Percentiles rank a stretch among this genome's conserved stretches.
Conservation (phyloP, 2,888 invertebrate species). For the Oscheius sp. region DNA sequence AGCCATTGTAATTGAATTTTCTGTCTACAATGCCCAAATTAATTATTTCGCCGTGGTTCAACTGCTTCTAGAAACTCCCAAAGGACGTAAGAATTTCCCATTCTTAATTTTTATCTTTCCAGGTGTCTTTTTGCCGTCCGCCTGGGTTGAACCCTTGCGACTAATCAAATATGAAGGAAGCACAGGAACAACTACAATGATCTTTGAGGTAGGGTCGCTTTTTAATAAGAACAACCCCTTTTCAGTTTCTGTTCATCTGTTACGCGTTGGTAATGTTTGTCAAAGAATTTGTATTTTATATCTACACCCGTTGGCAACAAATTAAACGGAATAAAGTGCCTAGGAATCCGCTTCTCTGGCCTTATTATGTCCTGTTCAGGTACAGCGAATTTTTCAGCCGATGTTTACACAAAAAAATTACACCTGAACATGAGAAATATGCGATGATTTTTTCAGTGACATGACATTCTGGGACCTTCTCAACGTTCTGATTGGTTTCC, state of each 20-base stretch:
- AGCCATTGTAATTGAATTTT: constrained; percentile 77
- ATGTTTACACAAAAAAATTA: constrained; percentile 19
- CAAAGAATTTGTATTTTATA: constrained; percentile 45
- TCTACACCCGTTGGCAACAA: constrained; percentile 43
- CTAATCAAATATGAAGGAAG: constrained; percentile 56
- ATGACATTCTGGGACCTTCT: constrained; percentile 56
- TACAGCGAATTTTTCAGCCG: not conserved
- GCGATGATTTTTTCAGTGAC: too few species aligned
- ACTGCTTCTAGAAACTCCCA: constrained; percentile 54
- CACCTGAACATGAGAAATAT: too few species aligned
- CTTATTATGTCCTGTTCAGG: not conserved
- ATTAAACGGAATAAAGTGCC: constrained; percentile 27
- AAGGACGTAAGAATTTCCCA: constrained; percentile 26
- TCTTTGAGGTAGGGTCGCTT: constrained; percentile 40
- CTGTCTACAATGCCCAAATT: constrained; percentile 76
- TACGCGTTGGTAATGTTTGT: constrained; percentile 48
- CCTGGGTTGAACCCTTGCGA: constrained; percentile 60
- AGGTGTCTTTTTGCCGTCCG: constrained; percentile 43
- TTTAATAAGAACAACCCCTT: too few species aligned
- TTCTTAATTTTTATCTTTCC: not conserved
- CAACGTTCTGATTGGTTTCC: constrained; percentile 47
- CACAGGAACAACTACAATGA: constrained; percentile 45
- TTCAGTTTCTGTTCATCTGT: constrained; percentile 44
- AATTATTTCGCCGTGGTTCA: constrained; percentile 66
- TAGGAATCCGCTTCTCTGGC: constrained; percentile 6